Evolutionary conservation across 2,113 vertebrate species (phyloP).

Genomic region (Oncorhynchus nerka): DNA sequence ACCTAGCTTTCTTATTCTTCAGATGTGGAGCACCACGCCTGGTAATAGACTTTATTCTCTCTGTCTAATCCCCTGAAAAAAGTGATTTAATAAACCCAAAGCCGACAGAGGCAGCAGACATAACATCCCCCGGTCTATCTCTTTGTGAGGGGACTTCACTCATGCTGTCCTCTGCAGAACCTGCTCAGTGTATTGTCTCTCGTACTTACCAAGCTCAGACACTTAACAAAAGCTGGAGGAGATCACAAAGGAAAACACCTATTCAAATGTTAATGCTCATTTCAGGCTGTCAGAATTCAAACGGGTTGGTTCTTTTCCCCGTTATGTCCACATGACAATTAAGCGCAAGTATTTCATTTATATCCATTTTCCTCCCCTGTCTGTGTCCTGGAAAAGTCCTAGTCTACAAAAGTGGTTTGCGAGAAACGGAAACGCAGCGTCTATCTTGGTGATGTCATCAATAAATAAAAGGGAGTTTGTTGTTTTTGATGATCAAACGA

Average conservation of each 20-base stretch:
- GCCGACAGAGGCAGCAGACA: conserved; percentile 49
- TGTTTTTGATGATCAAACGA: conserved; percentile 37
- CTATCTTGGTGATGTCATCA: conserved; percentile 43
- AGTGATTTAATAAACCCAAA: conserved; percentile 49
- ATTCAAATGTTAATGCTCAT: conserved; percentile 69
- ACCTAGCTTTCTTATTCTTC: too few relatives aligned
- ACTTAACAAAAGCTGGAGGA: conserved; percentile 53
- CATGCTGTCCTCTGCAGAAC: conserved; percentile 53
- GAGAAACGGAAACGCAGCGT: conserved; percentile 42
- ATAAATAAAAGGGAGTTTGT: background rate
- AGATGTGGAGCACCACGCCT: conserved; percentile 42
- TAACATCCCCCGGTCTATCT: conserved; percentile 18
- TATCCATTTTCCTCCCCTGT: conserved; percentile 37
- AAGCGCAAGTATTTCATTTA: conserved; percentile 42
- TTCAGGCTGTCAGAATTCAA: conserved; percentile 54
- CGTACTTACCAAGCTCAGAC: conserved; percentile 47
- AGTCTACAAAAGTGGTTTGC: conserved; percentile 24
- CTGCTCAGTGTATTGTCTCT: conserved; percentile 61
- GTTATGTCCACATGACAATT: conserved; percentile 41
- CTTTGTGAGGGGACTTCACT: conserved; percentile 57
- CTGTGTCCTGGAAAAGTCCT: conserved; percentile 30
- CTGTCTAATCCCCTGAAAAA: conserved; percentile 65
- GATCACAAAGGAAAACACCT: conserved; percentile 47
- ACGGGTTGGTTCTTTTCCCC: conserved; percentile 28
- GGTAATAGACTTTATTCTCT: conserved; percentile 62